Evolutionary conservation across 1,140 invertebrate species (phyloP), one percentile per base, ranked within the genome.

Genomic region (Hydropsyche tenuis): DNA sequence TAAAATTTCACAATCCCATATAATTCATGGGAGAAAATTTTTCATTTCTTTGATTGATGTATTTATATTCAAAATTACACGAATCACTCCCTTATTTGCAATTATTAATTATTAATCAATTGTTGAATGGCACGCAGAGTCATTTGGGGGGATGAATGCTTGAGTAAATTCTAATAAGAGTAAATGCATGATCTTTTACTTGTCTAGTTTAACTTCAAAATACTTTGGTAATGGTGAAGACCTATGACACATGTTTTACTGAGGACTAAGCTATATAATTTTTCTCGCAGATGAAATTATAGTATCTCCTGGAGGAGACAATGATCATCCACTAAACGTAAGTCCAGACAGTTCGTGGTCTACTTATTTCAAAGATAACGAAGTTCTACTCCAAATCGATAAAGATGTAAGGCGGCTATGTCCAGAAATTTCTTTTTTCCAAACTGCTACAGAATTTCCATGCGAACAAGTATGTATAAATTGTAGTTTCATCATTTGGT

Each of bases 361-460:
- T 74, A 91, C 90, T 0, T 86, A 84, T 82, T 99, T 99, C 82
- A 96, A 95, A 83, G 96, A 99, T 81, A 99, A 99, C 84, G 96
- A 99, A 86, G 94, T 96, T 75, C 82, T 99, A 9, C 82, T 96
- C 66, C 96, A 99, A 88, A 98, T 99, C 79, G 96, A 98, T 82
- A 99, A 98, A 84, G 97, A 99, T 86, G 96, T 98, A 18, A 89
- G 95, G 75, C 89, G 97, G 20, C 81, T 99, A 0, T 98, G 95
- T 85, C 96, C 97, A 60, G 96, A 98, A 81, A 96, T 99, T 81
- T 96, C 94, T 70, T 99, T 99, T 83, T 99, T 98, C 83, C 96
- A 98, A 87, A 93, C 92, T 82, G 90, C 94, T 6, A 96, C 95
- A 6, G 92, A 96, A 69, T 96, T 90, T 86, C 95, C 94, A 18